A percentile compares a stretch with the other conserved stretches of the same genome.
Conservation (phyloP, 2,888 invertebrate species). For the Epistrophella euchroma region DNA sequence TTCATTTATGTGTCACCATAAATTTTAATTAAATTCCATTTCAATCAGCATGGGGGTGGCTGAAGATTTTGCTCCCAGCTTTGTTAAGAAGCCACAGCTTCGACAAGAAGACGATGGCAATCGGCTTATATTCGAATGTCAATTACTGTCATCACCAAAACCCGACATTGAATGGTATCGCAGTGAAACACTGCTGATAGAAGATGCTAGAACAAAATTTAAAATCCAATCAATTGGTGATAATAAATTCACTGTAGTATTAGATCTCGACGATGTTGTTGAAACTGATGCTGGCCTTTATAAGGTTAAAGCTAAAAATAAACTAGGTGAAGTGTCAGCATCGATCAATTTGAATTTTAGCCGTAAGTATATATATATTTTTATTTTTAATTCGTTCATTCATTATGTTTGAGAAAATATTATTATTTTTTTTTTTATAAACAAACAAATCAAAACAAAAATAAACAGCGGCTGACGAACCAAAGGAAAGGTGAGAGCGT, state of each 20-base stretch:
- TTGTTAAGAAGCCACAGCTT: slow-evolving; percentile 98
- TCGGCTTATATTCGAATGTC: slow-evolving; percentile 96
- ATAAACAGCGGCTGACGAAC: slow-evolving; percentile 95
- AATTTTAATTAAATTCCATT: slow-evolving; percentile 54
- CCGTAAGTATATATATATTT: slow-evolving; percentile 89
- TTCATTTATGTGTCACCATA: slow-evolving; percentile 60
- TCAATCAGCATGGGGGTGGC: slow-evolving; percentile 83
- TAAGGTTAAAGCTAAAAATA: slow-evolving; percentile 98
- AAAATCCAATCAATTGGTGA: slow-evolving; percentile 93
- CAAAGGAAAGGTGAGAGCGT: slow-evolving; percentile 94
- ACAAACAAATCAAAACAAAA: slow-evolving; percentile 34
- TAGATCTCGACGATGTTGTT: slow-evolving; percentile 97
- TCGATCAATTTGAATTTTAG: slow-evolving; percentile 99
- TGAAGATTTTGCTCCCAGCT: slow-evolving; percentile 98
- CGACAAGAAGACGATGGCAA: slow-evolving; percentile 98
- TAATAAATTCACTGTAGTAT: slow-evolving; percentile 95
- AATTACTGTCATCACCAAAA: slow-evolving; percentile 93
- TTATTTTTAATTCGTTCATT: not conserved
- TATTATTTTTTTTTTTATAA: slow-evolving; percentile 11
- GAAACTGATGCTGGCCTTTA: slow-evolving; percentile 98
- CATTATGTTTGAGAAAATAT: not conserved
- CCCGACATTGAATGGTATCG: slow-evolving; percentile 97
- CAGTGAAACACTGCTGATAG: slow-evolving; percentile 92
- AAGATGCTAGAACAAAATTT: slow-evolving; percentile 94
- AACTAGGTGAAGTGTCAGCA: slow-evolving; percentile 98